Base-by-base conservation (phyloP, 2,888 invertebrate species). In the Eupithecia subumbrata region DNA sequence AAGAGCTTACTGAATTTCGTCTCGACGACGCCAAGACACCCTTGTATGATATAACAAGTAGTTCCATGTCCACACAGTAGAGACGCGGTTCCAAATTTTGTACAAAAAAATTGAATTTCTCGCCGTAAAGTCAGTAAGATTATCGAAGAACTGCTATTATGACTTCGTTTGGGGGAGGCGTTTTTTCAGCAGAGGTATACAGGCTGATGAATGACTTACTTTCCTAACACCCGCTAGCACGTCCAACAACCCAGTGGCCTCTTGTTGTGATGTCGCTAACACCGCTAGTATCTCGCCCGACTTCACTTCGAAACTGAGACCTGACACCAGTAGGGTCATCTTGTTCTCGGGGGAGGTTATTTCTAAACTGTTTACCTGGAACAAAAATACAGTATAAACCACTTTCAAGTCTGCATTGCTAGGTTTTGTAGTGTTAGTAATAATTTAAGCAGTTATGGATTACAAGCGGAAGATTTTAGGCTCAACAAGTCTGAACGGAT, bases 221-320 rank as follows among this genome's bases (percentile, higher is more conserved):
- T 95, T 95, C 71, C 96, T 95, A 68, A 96, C 95, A 16, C 98
- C 98, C n/a, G 98, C 97, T 75, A 99, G 91, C 0, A 98, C 97
- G 85, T 98, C 97, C 72, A 98, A 93, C n/a, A 99, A 93, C 0
- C 97, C 97, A 0, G 97, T 97, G 16, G 98, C 98, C 90, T 99
- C 98, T 63, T 96, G 96, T 83, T 98, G 98, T 78, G 97, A 96
- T 0, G 99, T 99, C 1, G 98, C 97, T 96, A 99, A 96, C 34
- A 99, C 96, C 4, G 98, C 98, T 84, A 99, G 94, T 67, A 99
- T 96, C 92, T 99, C 99, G 3, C 98, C 98, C 0, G 98, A 98
- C 82, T 97, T 97, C 40, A 97, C 97, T 91, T 99, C 99, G 83
- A 99, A 96, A 43, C 98, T 97, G 12, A 99, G 95, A 5, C 97